phyloP scores from a whole-genome alignment of 2,113 vertebrate species.

The Rhinoderma darwinii region DNA sequence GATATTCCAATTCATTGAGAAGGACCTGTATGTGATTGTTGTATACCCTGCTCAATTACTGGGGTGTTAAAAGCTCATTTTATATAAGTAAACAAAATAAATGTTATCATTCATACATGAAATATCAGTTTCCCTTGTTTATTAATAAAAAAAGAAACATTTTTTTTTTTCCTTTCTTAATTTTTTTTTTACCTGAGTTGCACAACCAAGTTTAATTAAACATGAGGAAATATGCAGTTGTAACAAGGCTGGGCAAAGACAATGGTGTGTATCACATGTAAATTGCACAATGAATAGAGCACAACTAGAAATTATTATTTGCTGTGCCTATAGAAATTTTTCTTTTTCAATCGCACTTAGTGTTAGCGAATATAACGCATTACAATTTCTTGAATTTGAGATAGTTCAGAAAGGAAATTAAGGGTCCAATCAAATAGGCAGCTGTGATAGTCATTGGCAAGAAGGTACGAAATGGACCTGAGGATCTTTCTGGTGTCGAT shows the following conservation, averaged over 20 bases:
- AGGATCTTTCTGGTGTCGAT: neutral
- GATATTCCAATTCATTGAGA: no score
- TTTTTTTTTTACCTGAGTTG: conserved; percentile 31
- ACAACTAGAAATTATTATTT: conserved; percentile 5
- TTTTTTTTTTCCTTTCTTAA: neutral
- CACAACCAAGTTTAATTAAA: conserved; percentile 35
- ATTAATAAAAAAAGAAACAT: conserved; percentile 31
- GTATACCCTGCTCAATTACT: neutral
- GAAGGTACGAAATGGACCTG: neutral
- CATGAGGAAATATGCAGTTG: conserved; percentile 11
- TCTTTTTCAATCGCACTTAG: conserved; percentile 11
- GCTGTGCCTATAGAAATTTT: neutral
- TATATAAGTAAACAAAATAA: neutral
- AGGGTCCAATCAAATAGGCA: conserved; percentile 28
- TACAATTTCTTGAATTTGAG: neutral
- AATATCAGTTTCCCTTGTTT: conserved; percentile 38
- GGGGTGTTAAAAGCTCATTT: neutral
- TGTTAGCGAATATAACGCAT: conserved; percentile 39
- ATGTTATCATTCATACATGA: neutral
- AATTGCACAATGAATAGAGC: neutral
- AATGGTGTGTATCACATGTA: neutral
- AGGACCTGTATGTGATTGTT: neutral
- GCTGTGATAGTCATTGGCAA: neutral
- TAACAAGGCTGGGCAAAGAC: conserved; percentile 28
- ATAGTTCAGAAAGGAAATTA: conserved; percentile 4